Evolutionary conservation across 2,797 vertebrate genomes (phyloP).

Genomic region (Austrolebias charrua): DNA sequence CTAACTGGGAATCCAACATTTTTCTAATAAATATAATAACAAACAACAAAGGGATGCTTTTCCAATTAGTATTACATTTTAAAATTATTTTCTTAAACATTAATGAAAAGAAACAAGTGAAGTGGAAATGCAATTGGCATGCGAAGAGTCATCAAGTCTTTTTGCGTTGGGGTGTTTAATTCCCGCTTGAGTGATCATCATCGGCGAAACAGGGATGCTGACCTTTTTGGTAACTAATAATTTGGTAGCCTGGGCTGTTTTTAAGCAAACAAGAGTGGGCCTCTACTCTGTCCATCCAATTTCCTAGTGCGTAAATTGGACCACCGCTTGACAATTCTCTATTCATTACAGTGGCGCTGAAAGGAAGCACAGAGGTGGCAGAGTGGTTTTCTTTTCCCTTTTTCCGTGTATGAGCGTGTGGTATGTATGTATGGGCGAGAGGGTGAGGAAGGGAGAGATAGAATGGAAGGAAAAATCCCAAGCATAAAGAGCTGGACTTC

Average conservation of each 20-base stretch:
- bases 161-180: conserved; percentile 73
- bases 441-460: conserved; percentile 13
- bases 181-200: conserved; percentile 80
- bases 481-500: conserved; percentile 70
- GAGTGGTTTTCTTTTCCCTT: conserved; percentile 78
- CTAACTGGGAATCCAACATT: not conserved
- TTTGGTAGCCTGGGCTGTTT: conserved; percentile 84
- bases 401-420: conserved; percentile 44
- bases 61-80: not conserved
- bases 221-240: conserved; percentile 93
- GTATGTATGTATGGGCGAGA: conserved; percentile 32
- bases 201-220: conserved; percentile 83
- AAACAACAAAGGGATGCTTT: not conserved
- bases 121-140: conserved; percentile 45
- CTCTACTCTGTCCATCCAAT: conserved; percentile 88
- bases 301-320: conserved; percentile 92
- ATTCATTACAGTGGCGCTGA: conserved; percentile 93
- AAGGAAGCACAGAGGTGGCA: conserved; percentile 91
- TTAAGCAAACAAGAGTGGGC: conserved; percentile 90
- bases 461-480: conserved; percentile 61
- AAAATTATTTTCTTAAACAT: not conserved
- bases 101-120: conserved; percentile 7
- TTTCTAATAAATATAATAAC: not conserved
- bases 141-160: conserved; percentile 55
- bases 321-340: conserved; percentile 92